Evolutionary conservation across 1,140 invertebrate species (phyloP).

Genomic region (Micrasema longulum): DNA sequence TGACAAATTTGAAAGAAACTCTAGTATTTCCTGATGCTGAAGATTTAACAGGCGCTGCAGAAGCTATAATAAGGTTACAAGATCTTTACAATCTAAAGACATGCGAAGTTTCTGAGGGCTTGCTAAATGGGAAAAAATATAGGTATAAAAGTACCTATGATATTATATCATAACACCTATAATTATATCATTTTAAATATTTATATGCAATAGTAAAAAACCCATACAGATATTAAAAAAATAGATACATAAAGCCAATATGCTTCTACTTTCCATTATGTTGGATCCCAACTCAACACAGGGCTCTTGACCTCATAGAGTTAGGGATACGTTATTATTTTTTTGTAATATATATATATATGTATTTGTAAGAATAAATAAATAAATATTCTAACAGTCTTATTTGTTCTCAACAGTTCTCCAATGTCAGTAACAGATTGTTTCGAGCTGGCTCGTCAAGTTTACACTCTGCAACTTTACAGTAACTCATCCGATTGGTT

Average conservation of each 20-base stretch:
- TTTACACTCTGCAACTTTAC: background rate
- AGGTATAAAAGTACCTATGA: no score
- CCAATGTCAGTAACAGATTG: constrained; percentile 15
- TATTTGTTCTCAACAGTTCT: no score
- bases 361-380: no score
- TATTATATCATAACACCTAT: background rate
- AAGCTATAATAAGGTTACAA: constrained; percentile 93
- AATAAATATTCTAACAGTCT: no score
- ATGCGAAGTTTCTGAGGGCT: constrained; percentile 86
- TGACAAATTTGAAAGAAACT: background rate
- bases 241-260: no score
- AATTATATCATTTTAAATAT: background rate
- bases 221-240: no score
- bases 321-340: no score
- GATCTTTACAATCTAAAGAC: constrained; percentile 96
- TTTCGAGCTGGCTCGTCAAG: background rate
- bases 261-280: no score
- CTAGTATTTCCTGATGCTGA: constrained; percentile 82
- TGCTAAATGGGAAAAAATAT: constrained; percentile 87
- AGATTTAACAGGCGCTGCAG: constrained; percentile 93
- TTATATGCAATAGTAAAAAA: background rate
- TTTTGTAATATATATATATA: no score
- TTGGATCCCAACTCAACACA: no score
- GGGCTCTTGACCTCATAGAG: no score
- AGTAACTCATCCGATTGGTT: background rate